phyloP scores from a whole-genome alignment of 2,797 vertebrate genomes.

The Vespertilio murinus region DNA sequence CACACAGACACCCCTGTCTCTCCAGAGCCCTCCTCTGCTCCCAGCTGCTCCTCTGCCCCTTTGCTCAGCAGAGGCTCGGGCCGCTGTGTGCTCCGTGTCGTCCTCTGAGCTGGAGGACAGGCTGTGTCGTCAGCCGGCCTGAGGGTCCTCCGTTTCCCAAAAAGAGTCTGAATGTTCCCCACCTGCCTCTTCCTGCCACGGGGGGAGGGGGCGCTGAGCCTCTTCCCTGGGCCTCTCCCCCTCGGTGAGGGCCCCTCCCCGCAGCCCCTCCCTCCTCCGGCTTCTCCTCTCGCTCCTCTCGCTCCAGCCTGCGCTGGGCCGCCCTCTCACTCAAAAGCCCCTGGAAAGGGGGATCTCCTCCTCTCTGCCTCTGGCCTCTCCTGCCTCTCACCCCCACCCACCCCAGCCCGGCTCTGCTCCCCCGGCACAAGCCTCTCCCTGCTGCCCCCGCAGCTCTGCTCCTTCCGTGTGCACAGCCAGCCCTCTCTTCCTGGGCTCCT shows the following conservation, averaged over 20 bases:
- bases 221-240: background rate
- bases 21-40: background rate
- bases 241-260: background rate
- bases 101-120: background rate
- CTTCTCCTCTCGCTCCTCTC: background rate
- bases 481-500: background rate
- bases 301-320: background rate
- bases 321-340: background rate
- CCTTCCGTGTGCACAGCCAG: background rate
- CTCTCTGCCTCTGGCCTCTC: background rate
- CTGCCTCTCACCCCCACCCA: rapidly evolving
- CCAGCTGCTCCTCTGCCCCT: background rate
- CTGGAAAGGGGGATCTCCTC: background rate
- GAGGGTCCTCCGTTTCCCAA: background rate
- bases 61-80: background rate
- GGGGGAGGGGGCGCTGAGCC: background rate
- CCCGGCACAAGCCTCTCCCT: rapidly evolving
- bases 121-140: background rate
- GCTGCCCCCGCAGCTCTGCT: background rate
- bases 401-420: background rate
- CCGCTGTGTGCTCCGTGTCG: rapidly evolving
- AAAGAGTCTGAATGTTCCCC: background rate
- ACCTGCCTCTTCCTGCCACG: background rate
- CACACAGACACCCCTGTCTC: too few species aligned
- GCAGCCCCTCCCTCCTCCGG: too few species aligned